Evolutionary conservation across 2,797 vertebrate genomes (phyloP).

Genomic region (Propithecus deckenii): DNA sequence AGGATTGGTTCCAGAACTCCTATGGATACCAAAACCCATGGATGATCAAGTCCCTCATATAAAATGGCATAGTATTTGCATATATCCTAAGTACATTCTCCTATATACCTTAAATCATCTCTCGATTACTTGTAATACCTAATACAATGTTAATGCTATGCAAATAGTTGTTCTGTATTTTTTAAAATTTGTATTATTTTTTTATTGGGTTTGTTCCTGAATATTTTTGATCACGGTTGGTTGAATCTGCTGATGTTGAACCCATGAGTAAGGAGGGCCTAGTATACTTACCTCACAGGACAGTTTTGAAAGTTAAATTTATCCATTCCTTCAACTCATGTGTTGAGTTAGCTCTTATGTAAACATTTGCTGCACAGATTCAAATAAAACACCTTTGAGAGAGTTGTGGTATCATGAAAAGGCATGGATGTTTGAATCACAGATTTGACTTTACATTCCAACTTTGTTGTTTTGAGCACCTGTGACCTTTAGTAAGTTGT

Average conservation of each 20-base stretch:
- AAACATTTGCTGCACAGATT: not conserved
- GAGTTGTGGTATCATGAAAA: not conserved
- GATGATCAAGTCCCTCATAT: not conserved
- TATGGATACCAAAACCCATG: not conserved
- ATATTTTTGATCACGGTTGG: not conserved
- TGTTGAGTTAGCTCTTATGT: not conserved
- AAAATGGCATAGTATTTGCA: not conserved
- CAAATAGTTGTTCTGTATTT: not conserved
- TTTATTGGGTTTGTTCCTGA: not conserved
- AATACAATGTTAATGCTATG: not conserved
- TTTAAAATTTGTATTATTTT: not conserved
- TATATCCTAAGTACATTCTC: not conserved
- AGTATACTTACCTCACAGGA: not conserved
- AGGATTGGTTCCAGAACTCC: not conserved
- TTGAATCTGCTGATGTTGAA: not conserved
- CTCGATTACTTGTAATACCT: not conserved
- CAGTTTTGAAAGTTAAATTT: constrained; percentile 9
- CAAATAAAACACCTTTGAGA: not conserved
- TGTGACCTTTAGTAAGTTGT: not conserved
- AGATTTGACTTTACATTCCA: not conserved
- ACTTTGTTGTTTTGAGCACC: not conserved
- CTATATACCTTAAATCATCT: not conserved
- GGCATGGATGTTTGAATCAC: not conserved
- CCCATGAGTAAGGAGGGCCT: not conserved
- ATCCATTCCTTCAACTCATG: not conserved